Conservation (phyloP, 1,140 invertebrate species). For the Achroia grisella region DNA sequence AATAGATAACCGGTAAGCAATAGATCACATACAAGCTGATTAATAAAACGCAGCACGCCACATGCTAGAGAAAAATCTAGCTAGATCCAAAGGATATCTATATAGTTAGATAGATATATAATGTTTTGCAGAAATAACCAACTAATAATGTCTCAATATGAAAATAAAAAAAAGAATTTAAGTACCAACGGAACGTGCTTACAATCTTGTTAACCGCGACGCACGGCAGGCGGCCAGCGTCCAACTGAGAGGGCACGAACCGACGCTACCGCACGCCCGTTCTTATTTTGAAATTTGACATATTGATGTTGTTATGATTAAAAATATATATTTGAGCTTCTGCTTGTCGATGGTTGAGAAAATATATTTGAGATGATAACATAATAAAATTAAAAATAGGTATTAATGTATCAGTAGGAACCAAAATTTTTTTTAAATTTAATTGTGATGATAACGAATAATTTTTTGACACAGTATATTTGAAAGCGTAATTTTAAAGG, state of each 20-base stretch:
- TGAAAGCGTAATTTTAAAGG: no score
- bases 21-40: no score
- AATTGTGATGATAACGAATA: no score
- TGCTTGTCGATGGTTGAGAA: not conserved
- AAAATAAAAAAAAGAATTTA: slow-evolving; percentile 1
- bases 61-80: no score
- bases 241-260: slow-evolving; percentile 4
- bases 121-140: not conserved
- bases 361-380: not conserved
- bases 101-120: not conserved
- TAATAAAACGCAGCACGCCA: no score
- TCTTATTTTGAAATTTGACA: slow-evolving; percentile 10
- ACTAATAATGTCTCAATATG: slow-evolving; percentile 1
- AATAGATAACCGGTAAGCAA: no score
- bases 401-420: no score
- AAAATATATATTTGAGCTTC: slow-evolving; percentile 5
- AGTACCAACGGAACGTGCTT: slow-evolving; percentile 6
- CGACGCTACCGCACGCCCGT: slow-evolving; percentile 6
- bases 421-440: no score
- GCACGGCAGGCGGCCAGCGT: slow-evolving; percentile 6
- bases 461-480: no score
- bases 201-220: slow-evolving; percentile 7
- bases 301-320: slow-evolving; percentile 5
- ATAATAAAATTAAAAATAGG: no score
- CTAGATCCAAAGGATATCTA: no score